phyloP scores from a whole-genome alignment of 2,113 vertebrate species.

The Neolamprologus caudopunctatus region DNA sequence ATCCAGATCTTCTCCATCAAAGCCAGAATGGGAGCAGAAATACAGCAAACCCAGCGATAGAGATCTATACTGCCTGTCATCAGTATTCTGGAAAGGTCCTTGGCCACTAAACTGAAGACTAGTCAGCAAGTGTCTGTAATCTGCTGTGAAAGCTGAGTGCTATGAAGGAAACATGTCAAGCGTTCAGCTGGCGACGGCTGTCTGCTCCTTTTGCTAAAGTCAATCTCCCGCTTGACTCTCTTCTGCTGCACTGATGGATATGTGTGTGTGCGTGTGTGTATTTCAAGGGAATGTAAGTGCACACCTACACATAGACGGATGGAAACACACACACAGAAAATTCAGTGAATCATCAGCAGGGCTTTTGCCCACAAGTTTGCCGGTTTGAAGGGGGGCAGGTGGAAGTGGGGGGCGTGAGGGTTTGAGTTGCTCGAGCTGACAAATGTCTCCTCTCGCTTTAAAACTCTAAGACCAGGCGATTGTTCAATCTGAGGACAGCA shows the following conservation, averaged over 20 bases:
- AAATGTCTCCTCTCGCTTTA: conserved; percentile 17
- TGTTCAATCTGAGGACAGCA: conserved; percentile 23
- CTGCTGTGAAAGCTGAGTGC: conserved; percentile 42
- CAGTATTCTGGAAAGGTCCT: conserved; percentile 22
- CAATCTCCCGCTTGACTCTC: conserved; percentile 55
- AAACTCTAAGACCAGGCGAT: conserved; percentile 26
- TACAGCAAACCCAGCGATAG: not conserved
- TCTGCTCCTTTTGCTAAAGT: conserved; percentile 52
- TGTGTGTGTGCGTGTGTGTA: not conserved
- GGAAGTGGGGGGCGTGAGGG: not conserved
- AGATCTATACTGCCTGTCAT: not conserved
- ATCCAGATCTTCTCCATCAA: not conserved
- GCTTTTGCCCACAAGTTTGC: conserved; percentile 6
- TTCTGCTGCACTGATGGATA: conserved; percentile 20
- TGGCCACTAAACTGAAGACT: conserved; percentile 28
- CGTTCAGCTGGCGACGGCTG: conserved; percentile 27
- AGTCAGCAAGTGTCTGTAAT: conserved; percentile 46
- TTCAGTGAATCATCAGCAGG: conserved; percentile 14
- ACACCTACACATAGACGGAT: not conserved
- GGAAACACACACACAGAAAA: not conserved
- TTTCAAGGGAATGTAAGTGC: not conserved
- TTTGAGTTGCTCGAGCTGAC: not conserved
- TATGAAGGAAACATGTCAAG: conserved; percentile 54
- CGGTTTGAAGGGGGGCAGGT: not conserved
- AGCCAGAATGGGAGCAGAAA: not conserved